Evolutionary conservation across 2,888 invertebrate species (phyloP).

Genomic region (Acanthosepion pharaonis): DNA sequence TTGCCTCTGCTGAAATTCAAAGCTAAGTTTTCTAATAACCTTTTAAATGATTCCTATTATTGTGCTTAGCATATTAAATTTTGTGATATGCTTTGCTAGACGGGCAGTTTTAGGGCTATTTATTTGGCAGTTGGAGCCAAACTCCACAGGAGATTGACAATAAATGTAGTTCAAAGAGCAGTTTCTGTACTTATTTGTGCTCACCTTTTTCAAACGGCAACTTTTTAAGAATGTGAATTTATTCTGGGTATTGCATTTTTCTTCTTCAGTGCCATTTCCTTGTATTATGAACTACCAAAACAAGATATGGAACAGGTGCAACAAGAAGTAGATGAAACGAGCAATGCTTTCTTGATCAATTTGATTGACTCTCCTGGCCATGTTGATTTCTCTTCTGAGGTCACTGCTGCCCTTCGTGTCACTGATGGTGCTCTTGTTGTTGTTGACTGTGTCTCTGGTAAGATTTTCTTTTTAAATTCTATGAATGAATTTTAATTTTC

Average conservation of each 20-base stretch:
- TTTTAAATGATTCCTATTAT: too few species aligned
- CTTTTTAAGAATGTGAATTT: too few species aligned
- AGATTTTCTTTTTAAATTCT: slow-evolving; percentile 64
- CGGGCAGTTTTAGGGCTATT: too few species aligned
- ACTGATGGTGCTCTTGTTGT: slow-evolving; percentile 99
- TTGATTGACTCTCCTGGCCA: slow-evolving; percentile 99
- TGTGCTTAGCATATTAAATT: too few species aligned
- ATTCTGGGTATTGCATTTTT: background rate
- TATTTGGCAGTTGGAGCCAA: too few species aligned
- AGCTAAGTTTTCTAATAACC: too few species aligned
- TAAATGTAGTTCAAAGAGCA: too few species aligned
- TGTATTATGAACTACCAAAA: slow-evolving; percentile 97
- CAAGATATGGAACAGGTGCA: slow-evolving; percentile 96
- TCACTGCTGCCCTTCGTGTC: slow-evolving; percentile 99
- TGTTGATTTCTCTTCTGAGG: slow-evolving; percentile 99
- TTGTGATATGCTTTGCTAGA: too few species aligned
- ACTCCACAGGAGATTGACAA: too few species aligned
- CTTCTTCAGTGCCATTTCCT: slow-evolving; percentile 91
- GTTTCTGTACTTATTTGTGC: too few species aligned
- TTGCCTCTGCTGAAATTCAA: too few species aligned
- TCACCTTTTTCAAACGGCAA: background rate
- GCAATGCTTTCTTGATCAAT: slow-evolving; percentile 98
- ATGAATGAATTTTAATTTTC: background rate
- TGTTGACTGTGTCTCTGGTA: slow-evolving; percentile 99
- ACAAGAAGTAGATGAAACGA: slow-evolving; percentile 80